Evolutionary conservation across 2,797 vertebrate species (phyloP).

Genomic region (Pangasius larnaudii): DNA sequence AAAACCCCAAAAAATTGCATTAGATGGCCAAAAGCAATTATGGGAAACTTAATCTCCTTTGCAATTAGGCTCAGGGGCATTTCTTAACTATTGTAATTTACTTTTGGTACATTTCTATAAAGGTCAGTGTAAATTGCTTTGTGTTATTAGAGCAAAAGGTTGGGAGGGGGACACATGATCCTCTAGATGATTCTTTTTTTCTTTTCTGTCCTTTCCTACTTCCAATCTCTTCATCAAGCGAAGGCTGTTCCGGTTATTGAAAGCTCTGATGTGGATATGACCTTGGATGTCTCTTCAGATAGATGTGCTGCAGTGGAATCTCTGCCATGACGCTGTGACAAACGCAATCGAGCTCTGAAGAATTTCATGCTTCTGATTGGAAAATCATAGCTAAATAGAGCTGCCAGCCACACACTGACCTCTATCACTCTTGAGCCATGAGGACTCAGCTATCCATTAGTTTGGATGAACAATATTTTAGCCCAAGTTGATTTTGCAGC

Average conservation of each 20-base stretch:
- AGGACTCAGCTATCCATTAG: conserved; percentile 27
- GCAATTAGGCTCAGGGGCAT: conserved; percentile 95
- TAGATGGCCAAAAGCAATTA: conserved; percentile 97
- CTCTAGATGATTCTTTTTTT: conserved; percentile 52
- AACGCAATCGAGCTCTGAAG: conserved; percentile 31
- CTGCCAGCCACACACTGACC: conserved; percentile 36
- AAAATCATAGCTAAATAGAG: conserved; percentile 50
- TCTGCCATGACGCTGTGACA: conserved; percentile 30
- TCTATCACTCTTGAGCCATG: conserved; percentile 37
- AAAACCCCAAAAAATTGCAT: conserved; percentile 84
- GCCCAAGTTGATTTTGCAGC: conserved; percentile 36
- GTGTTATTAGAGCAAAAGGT: conserved; percentile 84
- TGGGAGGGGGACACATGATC: conserved; percentile 54
- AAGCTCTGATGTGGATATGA: conserved; percentile 40
- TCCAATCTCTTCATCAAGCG: conserved; percentile 51
- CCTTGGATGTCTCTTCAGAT: conserved; percentile 40
- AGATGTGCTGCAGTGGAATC: conserved; percentile 21
- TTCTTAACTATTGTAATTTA: conserved; percentile 86
- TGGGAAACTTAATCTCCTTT: conserved; percentile 92
- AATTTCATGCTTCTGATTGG: conserved; percentile 48
- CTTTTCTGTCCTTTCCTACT: conserved; percentile 50
- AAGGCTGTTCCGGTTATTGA: conserved; percentile 38
- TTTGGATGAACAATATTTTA: conserved; percentile 37
- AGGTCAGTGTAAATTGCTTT: conserved; percentile 88
- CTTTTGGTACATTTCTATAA: conserved; percentile 81